Evolutionary conservation across 2,797 vertebrate genomes (phyloP), one percentile per base, ranked within the genome.

Genomic region (Sitta carolinensis): DNA sequence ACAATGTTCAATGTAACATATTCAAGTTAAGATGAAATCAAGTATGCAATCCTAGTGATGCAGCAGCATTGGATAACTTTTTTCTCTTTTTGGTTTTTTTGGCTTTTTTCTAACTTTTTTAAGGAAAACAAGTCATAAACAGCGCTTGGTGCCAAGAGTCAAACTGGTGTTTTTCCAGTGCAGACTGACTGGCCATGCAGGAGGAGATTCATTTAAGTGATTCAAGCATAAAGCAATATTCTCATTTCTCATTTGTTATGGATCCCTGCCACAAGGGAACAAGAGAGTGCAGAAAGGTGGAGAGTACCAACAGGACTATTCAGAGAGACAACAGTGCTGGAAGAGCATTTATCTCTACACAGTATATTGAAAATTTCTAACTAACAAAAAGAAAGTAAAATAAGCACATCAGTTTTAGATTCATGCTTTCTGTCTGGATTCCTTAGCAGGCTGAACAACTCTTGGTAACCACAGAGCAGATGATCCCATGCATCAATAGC

Each of bases 51-150:
- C 7, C 45, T 18, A 34, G 7, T 52, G 63, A 93, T 0, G 2
- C 30, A 83, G 34, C 9, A 62, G 23, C 23, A 48, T 5, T 48
- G 20, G 25, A 36, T 3, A 34, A 30, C 9, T 13, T 12, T 9
- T 9, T 10, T 27, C 19, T 13, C 8, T 2, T 2, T 5, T 16
- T 32, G 15, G 10, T 20, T 12, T 25, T 34, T 27, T 2, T 2
- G 2, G 1, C 13, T 66, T 78, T 66, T 43, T 32, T 13, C 14
- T 26, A 13, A 8, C 43, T 83, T 64, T 77, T 76, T 34, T 4
- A 58, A 40, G 40, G 74, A 70, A 84, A 91, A 50, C 3, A 69
- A 79, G 32, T 48, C 40, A 72, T 38, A 54, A 87, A 42, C 34
- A 80, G 38, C 4, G 3, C 11, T 52, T 34, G 5, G 9, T 45